Percentiles rank a stretch among this genome's conserved stretches.
These are phyloP conservation scores for Mythimna albipuncta DNA, from an alignment of 2,888 invertebrate genomes.

Conservation along the genomic window DNA sequence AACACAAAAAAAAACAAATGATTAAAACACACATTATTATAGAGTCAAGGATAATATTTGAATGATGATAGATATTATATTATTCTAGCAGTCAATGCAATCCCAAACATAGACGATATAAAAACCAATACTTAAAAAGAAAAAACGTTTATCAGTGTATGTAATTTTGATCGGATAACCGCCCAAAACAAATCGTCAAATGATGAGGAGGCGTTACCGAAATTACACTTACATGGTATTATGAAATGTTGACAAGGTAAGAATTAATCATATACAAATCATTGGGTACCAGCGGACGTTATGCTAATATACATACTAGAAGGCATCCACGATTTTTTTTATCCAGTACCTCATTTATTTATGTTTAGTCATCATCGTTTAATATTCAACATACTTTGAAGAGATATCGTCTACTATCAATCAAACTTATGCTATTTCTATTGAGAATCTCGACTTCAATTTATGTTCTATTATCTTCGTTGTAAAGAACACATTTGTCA, in stretches of 20 bases:
- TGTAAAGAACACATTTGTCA: constrained; percentile 65
- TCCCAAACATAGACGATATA: neutral
- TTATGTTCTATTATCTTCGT: constrained; percentile 62
- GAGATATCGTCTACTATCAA: constrained; percentile 83
- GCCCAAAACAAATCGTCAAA: constrained; percentile 73
- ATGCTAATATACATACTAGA: constrained; percentile 74
- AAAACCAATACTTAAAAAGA: constrained; percentile 11
- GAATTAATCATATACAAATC: constrained; percentile 82
- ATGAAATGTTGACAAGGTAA: constrained; percentile 81
- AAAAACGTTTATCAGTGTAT: constrained; percentile 53
- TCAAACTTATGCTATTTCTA: constrained; percentile 75
- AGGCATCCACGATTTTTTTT: constrained; percentile 73
- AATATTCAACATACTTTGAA: constrained; percentile 82
- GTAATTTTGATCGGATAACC: constrained; percentile 70
- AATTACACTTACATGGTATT: constrained; percentile 76
- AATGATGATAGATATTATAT: neutral
- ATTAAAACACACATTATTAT: neutral
- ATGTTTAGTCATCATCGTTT: constrained; percentile 86
- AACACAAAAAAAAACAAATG: neutral
- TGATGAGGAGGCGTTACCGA: constrained; percentile 83
- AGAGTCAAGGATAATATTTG: neutral
- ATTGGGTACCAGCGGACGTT: constrained; percentile 68
- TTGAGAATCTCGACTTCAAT: constrained; percentile 52
- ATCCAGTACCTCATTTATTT: constrained; percentile 82
- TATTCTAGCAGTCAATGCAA: neutral